Evolutionary conservation across 1,140 invertebrate species (phyloP), one percentile per base, ranked within the genome.

Genomic region (Berghia stephanieae): DNA sequence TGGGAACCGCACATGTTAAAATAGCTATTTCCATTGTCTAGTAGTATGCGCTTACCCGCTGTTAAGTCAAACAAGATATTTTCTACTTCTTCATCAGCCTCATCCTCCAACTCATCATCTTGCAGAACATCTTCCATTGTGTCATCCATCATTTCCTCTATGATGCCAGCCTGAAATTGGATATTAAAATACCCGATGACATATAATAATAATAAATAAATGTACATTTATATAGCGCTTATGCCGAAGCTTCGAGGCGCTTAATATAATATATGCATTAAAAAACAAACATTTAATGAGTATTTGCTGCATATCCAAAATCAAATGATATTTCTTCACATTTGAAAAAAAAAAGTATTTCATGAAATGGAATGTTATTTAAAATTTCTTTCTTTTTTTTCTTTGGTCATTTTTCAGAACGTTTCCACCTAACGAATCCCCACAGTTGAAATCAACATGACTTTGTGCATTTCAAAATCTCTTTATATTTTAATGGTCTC

Each of bases 91-190:
- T 93, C 93, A 86, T 98, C 95, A 2, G 96, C 97, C 83, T 94
- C 95, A 85, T 98, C 88, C 40, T 90, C 89, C 80, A 89, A 71
- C 16, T 90, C 88, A 10, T 89, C 89, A 38, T 83, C 76, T 79
- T 89, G 87, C 27, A 87, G 82, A 57, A 98, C 90, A 5, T 92
- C 91, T 80, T 98, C 96, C 93, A 99, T 94, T 40, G 97, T 98
- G 88, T 99, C 98, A 82, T 99, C 97, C 52, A 99, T 90, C 98
- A 99, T 99, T 91, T 99, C 97, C 88, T 99, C 98, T 77, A 99
- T 96, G 60, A 99, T 98, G n/a, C 98, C 97, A 6, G 97, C 96
- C 89, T 95, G 57, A 10, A n/a, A n/a, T n/a, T n/a, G n/a, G n/a
- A n/a, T n/a, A n/a, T n/a, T n/a, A 80, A 79, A 24, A 75, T n/a